phyloP scores from a whole-genome alignment of 92 coral and sea anemone species.

The Nematostella vectensis region DNA sequence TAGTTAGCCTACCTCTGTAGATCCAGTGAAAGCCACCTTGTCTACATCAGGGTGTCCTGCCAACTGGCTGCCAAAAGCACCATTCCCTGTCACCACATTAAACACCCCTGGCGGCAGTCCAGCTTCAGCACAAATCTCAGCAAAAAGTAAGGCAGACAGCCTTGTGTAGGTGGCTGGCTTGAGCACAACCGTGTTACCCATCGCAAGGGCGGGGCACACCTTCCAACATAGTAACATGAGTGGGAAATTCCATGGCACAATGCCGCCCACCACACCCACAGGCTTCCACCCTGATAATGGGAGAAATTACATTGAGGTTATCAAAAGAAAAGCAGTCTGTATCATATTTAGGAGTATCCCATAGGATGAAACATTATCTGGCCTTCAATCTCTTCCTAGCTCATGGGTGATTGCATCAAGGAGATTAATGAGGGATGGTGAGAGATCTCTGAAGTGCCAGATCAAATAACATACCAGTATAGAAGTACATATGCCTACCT shows the following conservation, averaged over 20 bases:
- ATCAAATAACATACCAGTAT: too few relatives aligned
- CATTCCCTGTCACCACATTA: constrained; percentile 99
- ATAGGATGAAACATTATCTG: too few relatives aligned
- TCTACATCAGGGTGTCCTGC: constrained; percentile 88
- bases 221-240: constrained; percentile 94
- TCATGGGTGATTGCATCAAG: too few relatives aligned
- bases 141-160: constrained; percentile 88
- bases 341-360: too few relatives aligned
- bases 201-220: constrained; percentile 98
- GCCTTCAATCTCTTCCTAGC: too few relatives aligned
- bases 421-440: too few relatives aligned
- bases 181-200: constrained; percentile 96
- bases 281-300: constrained; percentile 96
- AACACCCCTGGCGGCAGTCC: constrained; percentile 96
- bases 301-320: too few relatives aligned
- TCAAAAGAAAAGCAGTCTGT: too few relatives aligned
- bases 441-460: too few relatives aligned
- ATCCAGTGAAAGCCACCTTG: constrained; percentile 98
- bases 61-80: constrained; percentile 84
- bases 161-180: constrained; percentile 98
- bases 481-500: too few relatives aligned
- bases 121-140: constrained; percentile 99
- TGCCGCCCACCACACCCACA: constrained; percentile 95
- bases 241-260: constrained; percentile 98
- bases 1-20: constrained; percentile 92